Percentiles rank a stretch among this genome's conserved stretches.
These are phyloP conservation scores for Deroplatys truncata DNA, from an alignment of 2,888 invertebrate genomes.

Conservation along the genomic window DNA sequence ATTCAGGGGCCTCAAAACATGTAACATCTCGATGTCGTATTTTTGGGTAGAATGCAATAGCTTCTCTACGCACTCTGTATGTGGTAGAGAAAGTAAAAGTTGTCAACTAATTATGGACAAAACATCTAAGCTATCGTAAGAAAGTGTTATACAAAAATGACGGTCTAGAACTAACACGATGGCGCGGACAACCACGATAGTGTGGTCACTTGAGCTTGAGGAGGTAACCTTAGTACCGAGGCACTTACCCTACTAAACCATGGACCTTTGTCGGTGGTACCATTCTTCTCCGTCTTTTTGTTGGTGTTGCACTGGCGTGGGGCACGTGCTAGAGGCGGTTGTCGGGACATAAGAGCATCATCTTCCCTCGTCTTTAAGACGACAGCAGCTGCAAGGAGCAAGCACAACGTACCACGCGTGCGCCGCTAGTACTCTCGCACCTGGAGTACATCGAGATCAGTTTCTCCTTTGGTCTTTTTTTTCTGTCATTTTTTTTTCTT, in stretches of 20 bases:
- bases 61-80: no score
- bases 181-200: no score
- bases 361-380: not conserved
- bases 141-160: no score
- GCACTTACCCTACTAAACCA: not conserved
- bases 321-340: not conserved
- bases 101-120: no score
- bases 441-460: not conserved
- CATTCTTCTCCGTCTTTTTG: not conserved
- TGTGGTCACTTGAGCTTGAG: no score
- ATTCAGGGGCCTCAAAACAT: no score
- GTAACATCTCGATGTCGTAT: no score
- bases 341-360: not conserved
- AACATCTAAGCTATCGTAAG: no score
- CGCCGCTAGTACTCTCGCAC: not conserved
- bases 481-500: not conserved
- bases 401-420: not conserved
- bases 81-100: no score
- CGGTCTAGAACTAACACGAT: no score
- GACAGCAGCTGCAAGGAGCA: not conserved
- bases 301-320: not conserved
- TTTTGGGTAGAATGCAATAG: no score
- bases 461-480: not conserved
- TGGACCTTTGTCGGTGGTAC: not conserved
- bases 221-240: not conserved